phyloP scores from a whole-genome alignment of 2,797 vertebrate genomes.

The Percopsis omiscomaycus region DNA sequence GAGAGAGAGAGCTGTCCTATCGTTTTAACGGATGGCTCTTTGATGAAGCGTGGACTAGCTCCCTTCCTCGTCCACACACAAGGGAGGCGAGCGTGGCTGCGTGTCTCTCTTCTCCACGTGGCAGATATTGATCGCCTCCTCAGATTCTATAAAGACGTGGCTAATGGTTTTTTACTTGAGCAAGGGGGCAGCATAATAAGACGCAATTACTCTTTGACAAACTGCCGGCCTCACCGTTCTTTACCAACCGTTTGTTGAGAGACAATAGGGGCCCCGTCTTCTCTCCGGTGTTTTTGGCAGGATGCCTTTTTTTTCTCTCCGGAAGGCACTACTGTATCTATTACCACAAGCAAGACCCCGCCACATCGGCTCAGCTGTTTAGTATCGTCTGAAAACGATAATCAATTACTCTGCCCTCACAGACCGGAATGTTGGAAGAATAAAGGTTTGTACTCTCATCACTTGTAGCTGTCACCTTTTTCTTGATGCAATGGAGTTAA shows the following conservation, averaged over 20 bases:
- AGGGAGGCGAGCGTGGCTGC: conserved; percentile 20
- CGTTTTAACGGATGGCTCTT: conserved; percentile 55
- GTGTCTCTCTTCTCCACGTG: conserved; percentile 3
- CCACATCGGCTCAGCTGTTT: conserved; percentile 29
- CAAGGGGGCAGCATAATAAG: conserved; percentile 42
- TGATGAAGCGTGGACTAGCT: conserved; percentile 49
- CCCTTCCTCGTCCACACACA: conserved; percentile 28
- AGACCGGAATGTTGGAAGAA: no score
- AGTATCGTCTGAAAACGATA: neutral
- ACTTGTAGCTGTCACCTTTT: no score
- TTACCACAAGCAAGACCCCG: conserved; percentile 20
- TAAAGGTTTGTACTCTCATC: no score
- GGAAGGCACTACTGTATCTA: conserved; percentile 38
- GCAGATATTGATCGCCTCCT: conserved; percentile 39
- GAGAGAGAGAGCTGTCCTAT: conserved; percentile 32
- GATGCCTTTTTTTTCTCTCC: conserved; percentile 20
- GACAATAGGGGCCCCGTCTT: conserved; percentile 38
- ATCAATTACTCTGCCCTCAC: no score
- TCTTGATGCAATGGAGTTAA: no score
- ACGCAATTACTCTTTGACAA: conserved; percentile 52
- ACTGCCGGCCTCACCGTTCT: conserved; percentile 30
- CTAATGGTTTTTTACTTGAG: conserved; percentile 37
- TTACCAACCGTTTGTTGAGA: conserved; percentile 24
- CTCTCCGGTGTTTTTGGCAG: conserved; percentile 20
- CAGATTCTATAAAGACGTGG: conserved; percentile 39